phyloP scores from a whole-genome alignment of 1,140 invertebrate genomes.

The Babylonia areolata region DNA sequence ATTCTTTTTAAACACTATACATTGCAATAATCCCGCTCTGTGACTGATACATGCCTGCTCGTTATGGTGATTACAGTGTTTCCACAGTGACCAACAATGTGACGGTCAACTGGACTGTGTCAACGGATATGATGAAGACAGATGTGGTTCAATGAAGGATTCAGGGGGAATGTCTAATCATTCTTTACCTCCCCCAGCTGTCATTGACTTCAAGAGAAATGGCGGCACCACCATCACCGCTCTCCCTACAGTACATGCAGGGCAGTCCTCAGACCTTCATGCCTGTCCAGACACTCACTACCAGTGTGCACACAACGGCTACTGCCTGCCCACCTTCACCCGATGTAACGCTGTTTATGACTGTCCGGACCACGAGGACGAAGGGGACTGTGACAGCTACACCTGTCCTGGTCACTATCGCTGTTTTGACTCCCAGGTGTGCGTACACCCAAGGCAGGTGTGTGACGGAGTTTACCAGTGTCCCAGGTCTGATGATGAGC shows the following conservation, averaged over 20 bases:
- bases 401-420: conserved; percentile 21
- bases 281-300: conserved; percentile 12
- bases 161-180: too few relatives aligned
- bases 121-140: neutral
- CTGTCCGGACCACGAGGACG: conserved; percentile 26
- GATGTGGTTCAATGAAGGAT: neutral
- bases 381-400: conserved; percentile 23
- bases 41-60: too few relatives aligned
- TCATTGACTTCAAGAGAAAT: neutral
- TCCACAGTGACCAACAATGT: neutral
- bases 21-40: too few relatives aligned
- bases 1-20: too few relatives aligned
- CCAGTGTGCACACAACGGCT: neutral
- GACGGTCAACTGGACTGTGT: neutral
- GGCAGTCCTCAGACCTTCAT: neutral
- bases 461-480: conserved; percentile 21
- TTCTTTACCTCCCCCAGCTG: neutral
- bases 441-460: conserved; percentile 14
- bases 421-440: neutral
- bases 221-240: neutral
- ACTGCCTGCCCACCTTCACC: conserved; percentile 21
- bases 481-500: conserved; percentile 15
- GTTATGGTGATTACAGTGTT: neutral
- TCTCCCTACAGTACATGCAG: neutral
- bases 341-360: conserved; percentile 27